Conservation (phyloP, 2,113 vertebrate species). For the Camelus dromedarius region DNA sequence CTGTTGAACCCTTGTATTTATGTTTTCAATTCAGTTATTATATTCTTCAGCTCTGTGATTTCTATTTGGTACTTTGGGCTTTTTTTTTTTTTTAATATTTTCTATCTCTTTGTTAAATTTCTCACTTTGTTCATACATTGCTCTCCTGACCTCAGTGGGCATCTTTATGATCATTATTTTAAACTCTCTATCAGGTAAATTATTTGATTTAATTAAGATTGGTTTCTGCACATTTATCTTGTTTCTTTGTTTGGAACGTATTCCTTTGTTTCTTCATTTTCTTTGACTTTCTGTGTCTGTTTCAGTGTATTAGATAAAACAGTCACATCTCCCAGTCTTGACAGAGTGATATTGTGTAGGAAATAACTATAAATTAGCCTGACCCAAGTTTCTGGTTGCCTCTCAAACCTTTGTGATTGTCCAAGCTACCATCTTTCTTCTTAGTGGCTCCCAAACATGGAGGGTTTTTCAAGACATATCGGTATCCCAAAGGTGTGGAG, state of each 20-base stretch:
- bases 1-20: too few species aligned
- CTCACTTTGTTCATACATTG: not conserved
- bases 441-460: not conserved
- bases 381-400: not conserved
- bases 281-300: not conserved
- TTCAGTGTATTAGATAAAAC: not conserved
- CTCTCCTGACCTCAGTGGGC: not conserved
- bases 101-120: not conserved
- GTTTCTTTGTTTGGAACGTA: not conserved
- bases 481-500: not conserved
- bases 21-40: not conserved
- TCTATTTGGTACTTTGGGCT: not conserved
- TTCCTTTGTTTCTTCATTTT: not conserved
- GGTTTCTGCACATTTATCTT: not conserved
- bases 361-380: not conserved
- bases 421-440: not conserved
- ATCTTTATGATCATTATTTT: not conserved
- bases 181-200: not conserved
- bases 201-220: not conserved
- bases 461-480: not conserved
- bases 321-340: not conserved
- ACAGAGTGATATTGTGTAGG: not conserved
- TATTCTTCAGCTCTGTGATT: not conserved
- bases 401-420: not conserved
- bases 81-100: not conserved